Evolutionary conservation across 2,888 invertebrate genomes (phyloP).

Genomic region (Rosalia funebris): DNA sequence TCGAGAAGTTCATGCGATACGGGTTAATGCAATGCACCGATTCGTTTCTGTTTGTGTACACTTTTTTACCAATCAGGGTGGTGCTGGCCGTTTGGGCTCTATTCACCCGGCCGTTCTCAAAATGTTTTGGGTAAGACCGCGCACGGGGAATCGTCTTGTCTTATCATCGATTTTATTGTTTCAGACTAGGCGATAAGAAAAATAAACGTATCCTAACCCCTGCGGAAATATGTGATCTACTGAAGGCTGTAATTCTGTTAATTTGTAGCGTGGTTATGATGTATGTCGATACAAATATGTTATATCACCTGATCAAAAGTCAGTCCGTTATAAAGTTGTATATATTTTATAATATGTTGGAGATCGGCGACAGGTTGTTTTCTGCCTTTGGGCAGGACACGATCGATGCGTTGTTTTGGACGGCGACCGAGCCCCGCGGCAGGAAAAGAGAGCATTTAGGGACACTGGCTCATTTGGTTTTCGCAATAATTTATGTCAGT

Average conservation of each 20-base stretch:
- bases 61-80: constrained; percentile 94
- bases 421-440: constrained; percentile 93
- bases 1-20: constrained; percentile 92
- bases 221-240: constrained; percentile 94
- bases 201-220: constrained; percentile 77
- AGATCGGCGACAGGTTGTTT: constrained; percentile 95
- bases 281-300: constrained; percentile 95
- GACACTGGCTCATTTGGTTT: constrained; percentile 87
- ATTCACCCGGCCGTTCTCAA: constrained; percentile 76
- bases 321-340: constrained; percentile 99
- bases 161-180: constrained; percentile 30
- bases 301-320: constrained; percentile 96
- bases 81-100: constrained; percentile 86
- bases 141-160: not conserved
- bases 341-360: constrained; percentile 99
- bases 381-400: constrained; percentile 98
- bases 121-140: constrained; percentile 75
- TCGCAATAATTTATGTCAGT: constrained; percentile 94
- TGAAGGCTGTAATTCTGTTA: constrained; percentile 91
- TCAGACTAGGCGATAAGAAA: constrained; percentile 57
- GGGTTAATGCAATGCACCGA: constrained; percentile 97
- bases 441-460: constrained; percentile 86
- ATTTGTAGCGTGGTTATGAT: constrained; percentile 85
- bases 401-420: constrained; percentile 98
- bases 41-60: constrained; percentile 96